A percentile compares a stretch with the other conserved stretches of the same genome.
phyloP scores from a whole-genome alignment of 1,140 invertebrate species.

The Gryon sp. region DNA sequence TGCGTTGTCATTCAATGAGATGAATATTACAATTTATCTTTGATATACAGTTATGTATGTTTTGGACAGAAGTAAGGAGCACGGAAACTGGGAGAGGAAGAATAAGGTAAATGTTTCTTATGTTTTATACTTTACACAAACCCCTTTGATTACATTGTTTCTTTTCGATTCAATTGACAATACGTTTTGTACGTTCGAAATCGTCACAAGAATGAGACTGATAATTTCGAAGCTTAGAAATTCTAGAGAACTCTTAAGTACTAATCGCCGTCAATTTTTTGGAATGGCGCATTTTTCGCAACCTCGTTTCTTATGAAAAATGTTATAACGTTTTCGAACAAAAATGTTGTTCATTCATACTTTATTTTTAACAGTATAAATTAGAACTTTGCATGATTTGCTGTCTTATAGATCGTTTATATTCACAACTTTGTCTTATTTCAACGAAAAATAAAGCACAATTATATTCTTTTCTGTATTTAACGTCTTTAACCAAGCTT shows the following conservation, averaged over 20 bases:
- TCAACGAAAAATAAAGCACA: slow-evolving; percentile 51
- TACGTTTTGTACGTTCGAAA: slow-evolving; percentile 58
- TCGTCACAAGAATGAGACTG: slow-evolving; percentile 52
- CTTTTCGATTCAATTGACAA: slow-evolving; percentile 62
- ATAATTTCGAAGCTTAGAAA: slow-evolving; percentile 51
- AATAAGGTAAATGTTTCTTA: slow-evolving; percentile 31
- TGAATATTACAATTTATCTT: slow-evolving; percentile 40
- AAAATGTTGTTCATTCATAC: no score
- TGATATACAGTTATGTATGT: slow-evolving; percentile 57
- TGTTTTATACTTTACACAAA: slow-evolving; percentile 50
- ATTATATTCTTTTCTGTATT: no score
- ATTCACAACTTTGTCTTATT: slow-evolving; percentile 28
- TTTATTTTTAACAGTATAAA: no score
- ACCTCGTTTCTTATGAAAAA: slow-evolving; percentile 63
- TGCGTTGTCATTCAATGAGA: slow-evolving; percentile 15
- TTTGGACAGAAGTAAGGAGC: no score
- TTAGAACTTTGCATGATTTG: neutral
- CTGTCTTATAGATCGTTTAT: slow-evolving; percentile 34
- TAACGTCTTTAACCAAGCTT: no score
- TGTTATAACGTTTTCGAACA: slow-evolving; percentile 42
- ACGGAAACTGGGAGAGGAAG: no score
- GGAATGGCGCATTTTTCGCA: slow-evolving; percentile 54
- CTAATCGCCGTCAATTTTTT: slow-evolving; percentile 42
- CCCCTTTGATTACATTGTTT: slow-evolving; percentile 53
- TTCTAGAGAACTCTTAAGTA: slow-evolving; percentile 52